phyloP scores from a whole-genome alignment of 2,888 invertebrate species.

The Metallyticus violacea region DNA sequence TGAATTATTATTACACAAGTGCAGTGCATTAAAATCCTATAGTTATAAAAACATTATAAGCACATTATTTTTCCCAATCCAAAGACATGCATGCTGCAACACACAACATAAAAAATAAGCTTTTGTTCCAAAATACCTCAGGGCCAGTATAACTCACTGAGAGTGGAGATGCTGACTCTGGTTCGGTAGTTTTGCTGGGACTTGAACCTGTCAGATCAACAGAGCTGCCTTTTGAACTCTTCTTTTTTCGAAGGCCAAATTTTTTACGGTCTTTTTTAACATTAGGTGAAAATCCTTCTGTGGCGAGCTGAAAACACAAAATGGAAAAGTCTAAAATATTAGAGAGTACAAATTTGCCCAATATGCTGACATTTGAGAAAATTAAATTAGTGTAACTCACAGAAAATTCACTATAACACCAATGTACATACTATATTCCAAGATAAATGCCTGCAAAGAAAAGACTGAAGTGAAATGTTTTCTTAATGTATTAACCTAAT shows the following conservation, averaged over 20 bases:
- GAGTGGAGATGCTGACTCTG: slow-evolving; percentile 47
- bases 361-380: too few species aligned
- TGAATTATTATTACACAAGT: too few species aligned
- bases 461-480: too few species aligned
- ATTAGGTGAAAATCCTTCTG: slow-evolving; percentile 60
- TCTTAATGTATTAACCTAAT: too few species aligned
- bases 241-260: slow-evolving; percentile 67
- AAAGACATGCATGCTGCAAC: not conserved
- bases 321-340: too few species aligned
- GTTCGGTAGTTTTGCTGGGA: slow-evolving; percentile 40
- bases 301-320: slow-evolving; percentile 10
- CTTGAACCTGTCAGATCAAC: slow-evolving; percentile 55
- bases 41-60: not conserved
- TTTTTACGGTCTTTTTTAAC: slow-evolving; percentile 67
- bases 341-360: too few species aligned
- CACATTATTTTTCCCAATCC: not conserved
- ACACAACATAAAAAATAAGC: slow-evolving; percentile 2
- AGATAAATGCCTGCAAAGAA: too few species aligned
- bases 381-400: too few species aligned
- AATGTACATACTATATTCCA: too few species aligned
- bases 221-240: slow-evolving; percentile 60
- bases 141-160: slow-evolving; percentile 43
- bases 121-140: slow-evolving; percentile 6
- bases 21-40: not conserved
- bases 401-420: too few species aligned